A percentile compares a stretch with the other conserved stretches of the same genome.
Conservation (phyloP, 2,113 vertebrate genomes). For the Calypte anna region DNA sequence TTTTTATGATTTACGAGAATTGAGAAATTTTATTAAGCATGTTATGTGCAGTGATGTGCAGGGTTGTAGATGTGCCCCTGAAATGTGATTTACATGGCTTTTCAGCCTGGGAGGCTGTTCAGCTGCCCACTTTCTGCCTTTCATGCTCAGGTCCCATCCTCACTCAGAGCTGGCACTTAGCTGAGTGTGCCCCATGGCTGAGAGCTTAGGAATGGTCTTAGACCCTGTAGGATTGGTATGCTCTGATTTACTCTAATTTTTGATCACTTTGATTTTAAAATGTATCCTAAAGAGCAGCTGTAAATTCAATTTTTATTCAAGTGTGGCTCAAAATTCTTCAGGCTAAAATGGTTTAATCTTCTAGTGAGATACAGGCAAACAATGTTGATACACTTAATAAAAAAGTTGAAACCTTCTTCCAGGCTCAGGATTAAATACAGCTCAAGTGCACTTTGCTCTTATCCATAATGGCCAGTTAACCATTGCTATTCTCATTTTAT, state of each 20-base stretch:
- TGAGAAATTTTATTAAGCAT: neutral
- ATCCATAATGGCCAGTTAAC: neutral
- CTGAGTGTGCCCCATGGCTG: neutral
- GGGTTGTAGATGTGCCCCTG: neutral
- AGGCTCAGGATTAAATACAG: neutral
- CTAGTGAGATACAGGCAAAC: neutral
- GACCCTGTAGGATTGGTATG: neutral
- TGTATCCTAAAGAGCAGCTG: neutral
- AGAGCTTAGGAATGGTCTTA: neutral
- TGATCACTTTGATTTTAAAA: neutral
- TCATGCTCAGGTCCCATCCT: neutral
- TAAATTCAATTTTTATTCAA: neutral
- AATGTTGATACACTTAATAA: neutral
- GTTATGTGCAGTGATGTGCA: neutral
- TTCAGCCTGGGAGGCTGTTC: neutral
- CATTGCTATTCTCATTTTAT: neutral
- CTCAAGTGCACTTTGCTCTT: neutral
- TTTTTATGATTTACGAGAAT: neutral
- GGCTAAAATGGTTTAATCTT: neutral
- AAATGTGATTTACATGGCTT: neutral
- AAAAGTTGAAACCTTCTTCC: neutral
- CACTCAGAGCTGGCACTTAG: neutral
- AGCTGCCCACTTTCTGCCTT: neutral
- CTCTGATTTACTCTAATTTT: neutral
- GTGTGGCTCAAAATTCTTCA: neutral